phyloP scores from a whole-genome alignment of 1,140 invertebrate species.

The Archivesica marissinica region DNA sequence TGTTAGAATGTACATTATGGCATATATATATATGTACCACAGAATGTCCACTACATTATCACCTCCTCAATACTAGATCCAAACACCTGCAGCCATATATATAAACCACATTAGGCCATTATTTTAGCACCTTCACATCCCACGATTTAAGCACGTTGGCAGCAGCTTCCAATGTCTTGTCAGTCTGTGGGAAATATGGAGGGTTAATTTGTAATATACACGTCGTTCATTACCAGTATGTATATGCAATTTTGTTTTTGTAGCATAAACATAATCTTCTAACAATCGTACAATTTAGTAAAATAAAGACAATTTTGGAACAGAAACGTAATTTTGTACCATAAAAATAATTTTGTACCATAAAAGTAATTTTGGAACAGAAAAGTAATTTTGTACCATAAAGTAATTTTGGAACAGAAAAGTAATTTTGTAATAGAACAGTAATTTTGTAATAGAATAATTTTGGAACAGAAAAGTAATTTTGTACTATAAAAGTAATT shows the following conservation, averaged over 20 bases:
- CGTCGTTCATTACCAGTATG: background rate
- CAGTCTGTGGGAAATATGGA: conserved; percentile 70
- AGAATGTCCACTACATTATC: no score
- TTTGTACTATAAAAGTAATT: background rate
- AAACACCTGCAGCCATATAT: no score
- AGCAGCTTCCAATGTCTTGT: conserved; percentile 75
- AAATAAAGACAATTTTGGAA: conserved; percentile 1
- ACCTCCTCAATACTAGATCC: no score
- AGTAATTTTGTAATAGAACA: no score
- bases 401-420: no score
- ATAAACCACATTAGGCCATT: no score
- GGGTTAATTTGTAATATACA: background rate
- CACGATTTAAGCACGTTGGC: conserved; percentile 74
- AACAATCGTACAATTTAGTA: background rate
- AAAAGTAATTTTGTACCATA: background rate
- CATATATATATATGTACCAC: no score
- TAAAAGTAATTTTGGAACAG: background rate
- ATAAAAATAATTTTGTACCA: background rate
- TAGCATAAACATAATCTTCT: background rate
- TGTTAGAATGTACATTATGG: no score
- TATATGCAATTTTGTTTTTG: background rate
- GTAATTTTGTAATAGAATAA: no score
- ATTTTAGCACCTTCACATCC: conserved; percentile 54
- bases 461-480: conserved; percentile 1
- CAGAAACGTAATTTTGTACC: background rate